phyloP scores from a whole-genome alignment of 2,797 vertebrate genomes.

The Spheniscus humboldti region DNA sequence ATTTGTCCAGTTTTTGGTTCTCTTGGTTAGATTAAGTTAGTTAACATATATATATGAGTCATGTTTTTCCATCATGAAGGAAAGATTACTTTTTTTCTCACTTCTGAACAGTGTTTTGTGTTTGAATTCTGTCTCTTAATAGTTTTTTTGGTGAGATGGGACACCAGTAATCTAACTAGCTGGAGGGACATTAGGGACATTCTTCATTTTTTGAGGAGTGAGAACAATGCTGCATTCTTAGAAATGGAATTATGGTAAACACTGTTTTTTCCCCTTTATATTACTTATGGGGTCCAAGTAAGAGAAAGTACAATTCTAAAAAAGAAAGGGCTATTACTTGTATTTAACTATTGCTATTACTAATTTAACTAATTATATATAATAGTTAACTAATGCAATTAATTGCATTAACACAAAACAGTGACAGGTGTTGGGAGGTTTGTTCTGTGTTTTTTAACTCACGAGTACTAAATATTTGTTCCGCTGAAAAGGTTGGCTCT shows the following conservation, averaged over 20 bases:
- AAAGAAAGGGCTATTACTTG: background rate
- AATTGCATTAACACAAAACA: background rate
- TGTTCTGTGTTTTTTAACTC: background rate
- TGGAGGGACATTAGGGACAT: too few relatives aligned
- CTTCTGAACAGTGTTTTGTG: background rate
- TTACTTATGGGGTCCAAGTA: background rate
- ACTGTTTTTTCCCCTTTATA: background rate
- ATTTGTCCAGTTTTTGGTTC: background rate
- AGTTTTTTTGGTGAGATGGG: background rate
- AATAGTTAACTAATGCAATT: too few relatives aligned
- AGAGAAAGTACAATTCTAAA: background rate
- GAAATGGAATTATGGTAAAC: background rate
- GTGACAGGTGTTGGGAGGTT: background rate
- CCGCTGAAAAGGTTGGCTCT: background rate
- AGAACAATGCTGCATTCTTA: background rate
- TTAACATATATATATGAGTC: background rate
- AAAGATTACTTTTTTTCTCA: background rate
- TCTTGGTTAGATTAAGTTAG: background rate
- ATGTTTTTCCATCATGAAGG: background rate
- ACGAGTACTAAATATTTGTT: background rate
- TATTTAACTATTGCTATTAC: background rate
- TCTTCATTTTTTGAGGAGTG: background rate
- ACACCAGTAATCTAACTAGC: background rate
- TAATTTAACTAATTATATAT: too few relatives aligned
- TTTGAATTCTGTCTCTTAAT: background rate